These are phyloP conservation scores for Leptestheria dahalacensis DNA, from an alignment of 1,140 invertebrate genomes.

Conservation along the genomic window DNA sequence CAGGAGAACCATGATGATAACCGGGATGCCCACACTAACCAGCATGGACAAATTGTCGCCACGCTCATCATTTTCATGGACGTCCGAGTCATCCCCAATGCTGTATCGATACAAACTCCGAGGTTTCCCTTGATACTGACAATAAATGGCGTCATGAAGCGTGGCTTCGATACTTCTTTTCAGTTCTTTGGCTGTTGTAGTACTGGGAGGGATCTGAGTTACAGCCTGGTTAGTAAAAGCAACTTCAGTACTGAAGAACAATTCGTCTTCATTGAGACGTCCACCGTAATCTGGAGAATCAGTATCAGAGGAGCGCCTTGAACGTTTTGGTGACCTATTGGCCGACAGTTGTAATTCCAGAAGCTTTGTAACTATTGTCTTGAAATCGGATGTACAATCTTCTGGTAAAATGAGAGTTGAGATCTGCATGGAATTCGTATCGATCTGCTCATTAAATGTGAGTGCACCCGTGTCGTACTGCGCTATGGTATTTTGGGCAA, in stretches of 20 bases:
- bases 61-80: neutral
- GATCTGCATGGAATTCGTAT: neutral
- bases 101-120: neutral
- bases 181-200: neutral
- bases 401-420: neutral
- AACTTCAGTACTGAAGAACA: no score
- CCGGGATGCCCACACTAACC: neutral
- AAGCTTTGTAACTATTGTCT: neutral
- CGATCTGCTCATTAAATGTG: neutral
- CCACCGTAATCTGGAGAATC: no score
- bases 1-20: neutral
- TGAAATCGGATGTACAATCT: neutral
- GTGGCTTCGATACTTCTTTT: neutral
- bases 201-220: neutral
- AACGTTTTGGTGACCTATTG: no score
- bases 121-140: neutral
- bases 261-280: no score
- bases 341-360: neutral
- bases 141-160: neutral
- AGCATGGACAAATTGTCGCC: no score
- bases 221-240: no score
- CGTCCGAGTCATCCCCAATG: neutral
- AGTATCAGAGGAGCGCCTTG: no score
- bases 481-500: neutral
- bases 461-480: neutral